These are phyloP conservation scores for Colaptes auratus DNA, from an alignment of 2,113 vertebrate species.

Conservation along the genomic window DNA sequence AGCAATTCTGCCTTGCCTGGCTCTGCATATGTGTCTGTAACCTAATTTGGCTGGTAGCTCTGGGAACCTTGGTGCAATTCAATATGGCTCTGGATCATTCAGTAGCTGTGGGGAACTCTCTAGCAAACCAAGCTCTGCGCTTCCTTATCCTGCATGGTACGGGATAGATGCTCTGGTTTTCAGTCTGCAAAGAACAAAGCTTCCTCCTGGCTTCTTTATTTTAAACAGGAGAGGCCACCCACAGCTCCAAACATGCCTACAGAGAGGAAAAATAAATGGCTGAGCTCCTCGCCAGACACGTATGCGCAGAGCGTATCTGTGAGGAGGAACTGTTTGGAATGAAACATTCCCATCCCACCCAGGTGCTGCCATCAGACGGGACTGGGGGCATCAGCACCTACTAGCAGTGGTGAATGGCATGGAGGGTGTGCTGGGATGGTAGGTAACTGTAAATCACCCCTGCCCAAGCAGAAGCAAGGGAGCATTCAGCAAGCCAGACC, in stretches of 20 bases:
- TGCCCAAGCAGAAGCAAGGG: not conserved
- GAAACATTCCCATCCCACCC: not conserved
- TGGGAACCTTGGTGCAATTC: not conserved
- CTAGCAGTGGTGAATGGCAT: not conserved
- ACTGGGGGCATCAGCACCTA: not conserved
- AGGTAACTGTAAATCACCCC: not conserved
- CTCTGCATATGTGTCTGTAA: not conserved
- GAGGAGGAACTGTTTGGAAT: constrained; percentile 27
- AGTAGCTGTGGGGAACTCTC: not conserved
- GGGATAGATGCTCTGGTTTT: constrained; percentile 73
- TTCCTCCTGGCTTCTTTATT: constrained; percentile 79
- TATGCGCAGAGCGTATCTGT: constrained; percentile 50
- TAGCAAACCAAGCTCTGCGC: not conserved
- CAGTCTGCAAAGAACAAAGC: constrained; percentile 73
- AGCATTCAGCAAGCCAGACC: not conserved
- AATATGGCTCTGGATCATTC: not conserved
- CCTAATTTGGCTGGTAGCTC: not conserved
- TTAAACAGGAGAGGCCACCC: constrained; percentile 86
- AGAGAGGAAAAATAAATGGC: constrained; percentile 88
- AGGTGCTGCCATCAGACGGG: not conserved
- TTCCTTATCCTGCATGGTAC: constrained; percentile 33
- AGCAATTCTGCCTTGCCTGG: not conserved
- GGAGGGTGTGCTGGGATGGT: not conserved
- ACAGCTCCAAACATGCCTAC: constrained; percentile 77
- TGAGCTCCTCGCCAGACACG: constrained; percentile 71